Base-by-base conservation (phyloP, 2,888 invertebrate species). In the Amorpha juglandis region DNA sequence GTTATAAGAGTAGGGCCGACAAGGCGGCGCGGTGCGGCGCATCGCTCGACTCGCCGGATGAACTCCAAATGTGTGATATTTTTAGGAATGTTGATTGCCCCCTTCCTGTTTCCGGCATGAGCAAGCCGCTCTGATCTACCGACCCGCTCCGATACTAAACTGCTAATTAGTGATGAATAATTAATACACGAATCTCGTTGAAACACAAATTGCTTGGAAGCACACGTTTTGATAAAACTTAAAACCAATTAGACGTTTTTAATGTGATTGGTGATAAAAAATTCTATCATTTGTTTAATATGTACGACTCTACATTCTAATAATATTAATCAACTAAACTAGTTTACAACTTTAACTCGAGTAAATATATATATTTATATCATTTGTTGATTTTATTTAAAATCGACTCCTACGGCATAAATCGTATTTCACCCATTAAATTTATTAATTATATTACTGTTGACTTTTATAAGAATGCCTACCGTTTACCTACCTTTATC, bases 41-140 rank as follows among this genome's bases (percentile, higher is more conserved):
- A 74, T 72, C 72, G 75, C 70, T 80, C 84, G 83, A 88, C 70
- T 80, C 84, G 83, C 88, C 92, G 92, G 91, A 91, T 90, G 92
- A 89, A 86, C 89, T 90, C 92, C 91, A 90, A 92, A 92, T 90
- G 93, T 90, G 91, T 89, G 88, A 90, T 93, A 93, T 93, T 92
- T 93, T 91, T 93, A 91, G 92, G 88, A 88, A 90, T 89, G 92
- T 92, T 92, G 93, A 92, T 93, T 91, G 88, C 90, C 76, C 80
- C 80, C 88, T 93, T 93, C 93, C 93, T 90, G 92, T 92, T 90
- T 93, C 93, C 93, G 91, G 87, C 86, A 84, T 75, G 76, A 74
- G 73, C 76, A 71, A 72, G 69, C 71, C 79, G 84, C 89, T 89
- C 79, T 89, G 90, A 90, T 91, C 86, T 85, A 80, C 86, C 87